Conservation (phyloP, 1,140 invertebrate genomes). For the Polyergus mexicanus region DNA sequence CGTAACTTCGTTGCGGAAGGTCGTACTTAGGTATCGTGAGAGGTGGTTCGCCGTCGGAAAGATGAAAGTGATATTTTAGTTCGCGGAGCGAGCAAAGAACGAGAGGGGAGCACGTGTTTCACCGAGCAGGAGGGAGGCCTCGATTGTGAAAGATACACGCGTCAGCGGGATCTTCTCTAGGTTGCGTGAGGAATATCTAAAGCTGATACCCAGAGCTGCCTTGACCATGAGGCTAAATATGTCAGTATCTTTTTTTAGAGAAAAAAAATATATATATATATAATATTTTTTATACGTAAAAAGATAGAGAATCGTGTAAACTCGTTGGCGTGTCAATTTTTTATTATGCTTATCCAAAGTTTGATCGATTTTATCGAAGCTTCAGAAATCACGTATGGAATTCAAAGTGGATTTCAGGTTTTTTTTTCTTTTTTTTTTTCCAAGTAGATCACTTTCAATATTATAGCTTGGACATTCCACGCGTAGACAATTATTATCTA, state of each 20-base stretch:
- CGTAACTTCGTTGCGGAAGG: constrained; percentile 60
- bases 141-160: constrained; percentile 38
- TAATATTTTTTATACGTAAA: too few species aligned
- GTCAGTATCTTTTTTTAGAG: background rate
- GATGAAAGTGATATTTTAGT: constrained; percentile 67
- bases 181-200: constrained; percentile 49
- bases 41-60: constrained; percentile 41
- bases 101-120: background rate
- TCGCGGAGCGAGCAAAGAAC: constrained; percentile 12
- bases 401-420: background rate
- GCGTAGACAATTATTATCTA: constrained; percentile 38
- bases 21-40: constrained; percentile 10
- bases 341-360: too few species aligned
- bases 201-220: background rate
- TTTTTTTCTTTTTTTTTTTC: too few species aligned
- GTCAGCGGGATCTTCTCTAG: constrained; percentile 48
- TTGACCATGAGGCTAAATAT: constrained; percentile 49
- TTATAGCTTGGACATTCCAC: background rate
- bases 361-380: background rate
- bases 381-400: background rate
- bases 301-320: too few species aligned
- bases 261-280: too few species aligned
- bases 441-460: constrained; percentile 13
- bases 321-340: too few species aligned
- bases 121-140: constrained; percentile 22